Percentiles rank a stretch among this genome's conserved stretches.
These are phyloP conservation scores for Elephantulus edwardii DNA, from an alignment of 2,113 vertebrate genomes.

Conservation along the genomic window DNA sequence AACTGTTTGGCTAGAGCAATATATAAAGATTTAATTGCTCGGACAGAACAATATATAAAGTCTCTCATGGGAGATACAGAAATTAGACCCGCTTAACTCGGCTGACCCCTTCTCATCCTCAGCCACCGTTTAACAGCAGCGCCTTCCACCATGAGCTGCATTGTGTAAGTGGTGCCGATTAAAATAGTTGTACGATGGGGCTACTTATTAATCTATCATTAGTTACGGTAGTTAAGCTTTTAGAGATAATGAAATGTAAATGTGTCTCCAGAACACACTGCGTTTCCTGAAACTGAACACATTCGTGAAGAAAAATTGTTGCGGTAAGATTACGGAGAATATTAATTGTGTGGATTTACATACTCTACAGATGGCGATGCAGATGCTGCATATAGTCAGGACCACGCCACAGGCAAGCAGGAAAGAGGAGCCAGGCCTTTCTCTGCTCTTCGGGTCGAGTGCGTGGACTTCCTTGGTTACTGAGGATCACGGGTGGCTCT, in stretches of 20 bases:
- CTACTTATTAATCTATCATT: slow-evolving; percentile 82
- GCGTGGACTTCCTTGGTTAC: neutral
- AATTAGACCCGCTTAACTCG: slow-evolving; percentile 52
- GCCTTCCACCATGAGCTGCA: neutral
- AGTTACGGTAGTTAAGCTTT: slow-evolving; percentile 82
- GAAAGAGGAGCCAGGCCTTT: neutral
- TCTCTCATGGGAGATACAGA: slow-evolving; percentile 6
- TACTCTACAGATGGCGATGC: slow-evolving; percentile 84
- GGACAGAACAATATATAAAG: neutral
- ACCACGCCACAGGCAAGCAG: slow-evolving; percentile 65
- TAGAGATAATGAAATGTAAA: slow-evolving; percentile 84
- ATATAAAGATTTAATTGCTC: neutral
- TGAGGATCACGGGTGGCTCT: neutral
- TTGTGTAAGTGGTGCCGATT: slow-evolving; percentile 39
- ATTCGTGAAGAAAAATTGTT: slow-evolving; percentile 81
- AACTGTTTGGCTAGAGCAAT: neutral
- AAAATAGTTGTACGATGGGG: slow-evolving; percentile 60
- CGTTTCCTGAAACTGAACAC: slow-evolving; percentile 79
- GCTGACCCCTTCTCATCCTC: slow-evolving; percentile 36
- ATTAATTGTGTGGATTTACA: slow-evolving; percentile 87
- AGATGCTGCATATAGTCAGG: slow-evolving; percentile 83
- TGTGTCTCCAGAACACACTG: slow-evolving; percentile 74
- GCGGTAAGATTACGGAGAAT: slow-evolving; percentile 82
- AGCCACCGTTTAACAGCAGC: neutral
- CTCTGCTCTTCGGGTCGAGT: neutral